Conservation (phyloP, 2,888 invertebrate genomes). For the Luffia ferchaultella region DNA sequence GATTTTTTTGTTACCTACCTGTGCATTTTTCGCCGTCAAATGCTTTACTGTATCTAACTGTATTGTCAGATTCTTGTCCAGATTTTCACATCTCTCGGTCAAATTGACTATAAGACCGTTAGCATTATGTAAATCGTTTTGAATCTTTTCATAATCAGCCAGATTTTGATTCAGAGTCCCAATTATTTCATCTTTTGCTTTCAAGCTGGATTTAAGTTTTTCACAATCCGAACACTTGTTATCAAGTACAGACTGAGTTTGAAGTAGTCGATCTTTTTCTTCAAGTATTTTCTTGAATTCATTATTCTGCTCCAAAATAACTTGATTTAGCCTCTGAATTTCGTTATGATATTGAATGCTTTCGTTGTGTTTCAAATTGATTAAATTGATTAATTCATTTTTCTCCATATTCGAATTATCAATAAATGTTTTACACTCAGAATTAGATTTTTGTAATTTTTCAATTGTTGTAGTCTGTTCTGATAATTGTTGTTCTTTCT, state of each 20-base stretch:
- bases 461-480: conserved; percentile 27
- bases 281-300: conserved; percentile 38
- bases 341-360: conserved; percentile 85
- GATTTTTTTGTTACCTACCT: too few species aligned
- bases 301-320: conserved; percentile 58
- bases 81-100: conserved; percentile 72
- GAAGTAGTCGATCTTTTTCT: conserved; percentile 32
- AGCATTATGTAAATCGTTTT: conserved; percentile 58
- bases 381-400: conserved; percentile 72
- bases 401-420: conserved; percentile 59
- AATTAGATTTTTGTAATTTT: conserved; percentile 27
- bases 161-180: conserved; percentile 31
- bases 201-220: conserved; percentile 27
- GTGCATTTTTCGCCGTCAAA: conserved; percentile 68
- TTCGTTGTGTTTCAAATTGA: conserved; percentile 87
- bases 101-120: conserved; percentile 66
- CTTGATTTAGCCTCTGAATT: conserved; percentile 78
- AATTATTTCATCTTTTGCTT: conserved; percentile 48
- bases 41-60: conserved; percentile 72
- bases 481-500: conserved; percentile 28
- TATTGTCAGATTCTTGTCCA: conserved; percentile 71
- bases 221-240: conserved; percentile 35
- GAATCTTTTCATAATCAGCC: conserved; percentile 34
- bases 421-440: conserved; percentile 32
- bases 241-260: conserved; percentile 18